Percentiles rank a stretch among this genome's conserved stretches.
Evolutionary conservation across 2,888 invertebrate genomes (phyloP).

Genomic region (Seladonia tumulorum): DNA sequence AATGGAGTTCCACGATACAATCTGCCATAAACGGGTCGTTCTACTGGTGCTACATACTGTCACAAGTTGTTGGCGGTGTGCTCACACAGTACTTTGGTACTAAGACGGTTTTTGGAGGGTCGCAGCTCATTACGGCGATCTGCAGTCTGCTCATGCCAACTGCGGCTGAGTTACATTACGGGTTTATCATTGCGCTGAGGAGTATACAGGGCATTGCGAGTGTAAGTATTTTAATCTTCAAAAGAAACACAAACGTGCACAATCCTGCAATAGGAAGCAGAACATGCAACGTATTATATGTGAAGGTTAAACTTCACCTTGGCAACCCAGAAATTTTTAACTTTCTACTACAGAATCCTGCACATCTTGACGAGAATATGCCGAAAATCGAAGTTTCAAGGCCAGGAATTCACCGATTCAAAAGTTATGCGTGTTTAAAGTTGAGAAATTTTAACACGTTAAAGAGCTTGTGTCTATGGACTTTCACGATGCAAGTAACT

Average conservation of each 20-base stretch:
- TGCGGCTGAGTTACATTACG: constrained; percentile 87
- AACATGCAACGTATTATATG: too few species aligned
- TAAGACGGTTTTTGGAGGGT: constrained; percentile 89
- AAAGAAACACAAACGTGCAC: neutral
- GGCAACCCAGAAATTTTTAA: too few species aligned
- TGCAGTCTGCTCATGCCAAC: constrained; percentile 89
- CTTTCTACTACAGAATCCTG: too few species aligned
- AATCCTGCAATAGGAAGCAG: too few species aligned
- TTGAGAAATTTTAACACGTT: too few species aligned
- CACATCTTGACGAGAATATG: too few species aligned
- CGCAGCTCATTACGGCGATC: constrained; percentile 88
- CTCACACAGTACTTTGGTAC: constrained; percentile 90
- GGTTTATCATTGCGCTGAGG: constrained; percentile 87
- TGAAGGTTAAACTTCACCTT: too few species aligned
- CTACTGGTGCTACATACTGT: constrained; percentile 90
- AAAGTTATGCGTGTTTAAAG: too few species aligned
- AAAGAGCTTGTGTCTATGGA: too few species aligned
- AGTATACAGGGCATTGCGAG: constrained; percentile 90
- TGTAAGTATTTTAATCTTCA: constrained; percentile 82
- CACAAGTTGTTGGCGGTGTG: constrained; percentile 89
- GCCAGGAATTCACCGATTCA: too few species aligned
- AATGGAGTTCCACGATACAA: constrained; percentile 88
- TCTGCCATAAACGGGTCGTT: constrained; percentile 89
- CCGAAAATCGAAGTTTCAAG: too few species aligned
- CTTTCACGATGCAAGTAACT: too few species aligned